A percentile compares a stretch with the other conserved stretches of the same genome.
Evolutionary conservation across 2,113 vertebrate species (phyloP).

Genomic region (Sapajus apella): DNA sequence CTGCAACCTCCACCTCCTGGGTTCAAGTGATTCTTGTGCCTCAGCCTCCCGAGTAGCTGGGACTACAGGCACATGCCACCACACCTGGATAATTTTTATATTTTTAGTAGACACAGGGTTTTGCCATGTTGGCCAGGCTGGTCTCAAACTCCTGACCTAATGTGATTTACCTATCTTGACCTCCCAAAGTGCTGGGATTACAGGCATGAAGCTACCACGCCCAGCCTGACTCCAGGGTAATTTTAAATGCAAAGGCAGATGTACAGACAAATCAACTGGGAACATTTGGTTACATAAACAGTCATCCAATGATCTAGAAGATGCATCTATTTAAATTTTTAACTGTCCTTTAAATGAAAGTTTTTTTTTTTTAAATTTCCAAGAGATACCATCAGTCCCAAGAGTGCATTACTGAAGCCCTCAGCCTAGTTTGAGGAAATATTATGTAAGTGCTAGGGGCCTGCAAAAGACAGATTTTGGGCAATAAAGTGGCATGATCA

Average conservation of each 20-base stretch:
- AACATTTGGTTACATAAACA: not conserved
- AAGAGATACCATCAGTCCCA: not conserved
- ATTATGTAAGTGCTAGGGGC: not conserved
- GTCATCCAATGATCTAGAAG: constrained; percentile 6
- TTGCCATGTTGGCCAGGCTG: not conserved
- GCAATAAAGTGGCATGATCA: not conserved
- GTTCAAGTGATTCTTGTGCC: too few species aligned
- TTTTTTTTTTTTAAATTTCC: not conserved
- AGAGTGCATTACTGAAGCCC: not conserved
- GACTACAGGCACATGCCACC: not conserved
- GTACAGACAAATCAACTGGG: not conserved
- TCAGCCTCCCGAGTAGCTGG: not conserved
- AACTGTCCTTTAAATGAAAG: constrained; percentile 6
- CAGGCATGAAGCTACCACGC: not conserved
- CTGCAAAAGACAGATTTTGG: not conserved
- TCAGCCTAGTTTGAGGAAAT: not conserved
- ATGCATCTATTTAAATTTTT: constrained; percentile 1
- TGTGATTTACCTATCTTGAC: not conserved
- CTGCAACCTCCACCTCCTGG: too few species aligned
- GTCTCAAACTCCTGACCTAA: not conserved
- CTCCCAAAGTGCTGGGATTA: not conserved
- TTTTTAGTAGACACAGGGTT: not conserved
- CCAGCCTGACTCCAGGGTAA: not conserved
- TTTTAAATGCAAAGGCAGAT: not conserved
- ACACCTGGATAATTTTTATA: not conserved